Base-by-base conservation (phyloP, 2,888 invertebrate genomes). In the Teleiodes luculella region DNA sequence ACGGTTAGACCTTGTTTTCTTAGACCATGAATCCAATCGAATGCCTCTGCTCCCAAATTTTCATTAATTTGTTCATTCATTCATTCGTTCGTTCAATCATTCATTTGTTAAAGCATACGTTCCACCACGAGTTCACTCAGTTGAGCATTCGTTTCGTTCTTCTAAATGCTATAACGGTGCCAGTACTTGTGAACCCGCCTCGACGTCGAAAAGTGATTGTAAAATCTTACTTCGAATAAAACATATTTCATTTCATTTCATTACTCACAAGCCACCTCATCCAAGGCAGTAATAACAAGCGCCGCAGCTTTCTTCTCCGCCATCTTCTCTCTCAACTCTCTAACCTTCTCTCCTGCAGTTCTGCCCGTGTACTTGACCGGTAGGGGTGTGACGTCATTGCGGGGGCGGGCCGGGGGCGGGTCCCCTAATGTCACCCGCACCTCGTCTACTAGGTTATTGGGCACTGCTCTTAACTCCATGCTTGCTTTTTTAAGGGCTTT, bases 181-280 rank as follows among this genome's bases (percentile, higher is more conserved):
- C 2, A 18, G 16, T n/a, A 8, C 20, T 10, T 36, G n/a, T n/a
- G 13, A n/a, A 11, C 11, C 7, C 2, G n/a, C n/a, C n/a, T n/a
- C n/a, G n/a, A n/a, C n/a, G n/a, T n/a, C n/a, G n/a, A n/a, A n/a
- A n/a, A n/a, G n/a, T n/a, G n/a, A n/a, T n/a, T n/a, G n/a, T n/a
- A n/a, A n/a, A n/a, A n/a, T n/a, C n/a, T n/a, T n/a, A n/a, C n/a
- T n/a, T n/a, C n/a, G n/a, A n/a, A n/a, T n/a, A n/a, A n/a, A n/a
- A n/a, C n/a, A n/a, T n/a, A n/a, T n/a, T n/a, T n/a, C n/a, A n/a
- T n/a, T n/a, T n/a, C n/a, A n/a, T n/a, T n/a, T 35, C n/a, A 35
- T 35, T 97, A 85, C 92, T 88, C 77, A 93, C 96, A 98, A 0
- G 98, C 97, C 48, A 97, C 92, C 76, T 98, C 97, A 72, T 98